Conservation (phyloP, 2,113 vertebrate genomes). For the Psittacus erithacus region DNA sequence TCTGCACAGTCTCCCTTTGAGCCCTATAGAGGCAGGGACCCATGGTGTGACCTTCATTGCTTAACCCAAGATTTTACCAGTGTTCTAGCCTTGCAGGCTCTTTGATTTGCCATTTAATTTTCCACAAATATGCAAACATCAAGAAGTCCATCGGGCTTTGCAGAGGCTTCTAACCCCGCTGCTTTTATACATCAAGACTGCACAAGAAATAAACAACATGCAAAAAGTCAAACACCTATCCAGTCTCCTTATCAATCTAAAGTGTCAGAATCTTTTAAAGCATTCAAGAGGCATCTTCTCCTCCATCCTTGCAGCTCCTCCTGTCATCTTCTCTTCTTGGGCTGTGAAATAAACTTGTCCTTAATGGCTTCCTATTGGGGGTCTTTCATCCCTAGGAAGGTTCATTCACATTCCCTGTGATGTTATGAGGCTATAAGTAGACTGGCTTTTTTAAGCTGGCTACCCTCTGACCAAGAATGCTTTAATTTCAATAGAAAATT, state of each 20-base stretch:
- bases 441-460: background rate
- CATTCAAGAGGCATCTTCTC: background rate
- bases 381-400: background rate
- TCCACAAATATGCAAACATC: background rate
- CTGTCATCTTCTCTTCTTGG: background rate
- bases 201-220: background rate
- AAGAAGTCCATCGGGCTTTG: background rate
- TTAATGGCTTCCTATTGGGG: background rate
- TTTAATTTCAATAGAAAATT: background rate
- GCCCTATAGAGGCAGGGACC: background rate
- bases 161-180: background rate
- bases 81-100: background rate
- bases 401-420: fast-evolving
- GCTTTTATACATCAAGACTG: background rate
- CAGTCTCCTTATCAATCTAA: background rate
- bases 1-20: background rate
- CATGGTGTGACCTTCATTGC: background rate
- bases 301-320: background rate
- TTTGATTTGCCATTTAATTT: background rate
- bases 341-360: background rate
- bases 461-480: background rate
- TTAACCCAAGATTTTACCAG: background rate
- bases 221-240: background rate
- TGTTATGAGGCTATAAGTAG: background rate
- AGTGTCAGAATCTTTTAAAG: background rate